A percentile compares a stretch with the other conserved stretches of the same genome.
These are phyloP conservation scores for Perca fluviatilis DNA, from an alignment of 2,113 vertebrate genomes.

Conservation along the genomic window DNA sequence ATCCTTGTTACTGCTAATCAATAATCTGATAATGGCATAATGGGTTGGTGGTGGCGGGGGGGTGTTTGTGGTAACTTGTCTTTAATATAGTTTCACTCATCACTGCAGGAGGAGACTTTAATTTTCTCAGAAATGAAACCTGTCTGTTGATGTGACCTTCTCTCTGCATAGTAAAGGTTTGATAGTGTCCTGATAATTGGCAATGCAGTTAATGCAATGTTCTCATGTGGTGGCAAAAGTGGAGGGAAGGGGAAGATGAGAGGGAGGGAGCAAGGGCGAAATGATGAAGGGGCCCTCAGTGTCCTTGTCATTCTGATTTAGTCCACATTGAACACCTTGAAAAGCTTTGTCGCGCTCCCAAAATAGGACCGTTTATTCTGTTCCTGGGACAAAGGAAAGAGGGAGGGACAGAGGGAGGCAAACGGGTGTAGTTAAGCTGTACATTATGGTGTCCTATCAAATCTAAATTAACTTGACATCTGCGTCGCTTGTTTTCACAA, in stretches of 20 bases:
- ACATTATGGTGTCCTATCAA: neutral
- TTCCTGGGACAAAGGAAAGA: constrained; percentile 30
- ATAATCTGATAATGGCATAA: constrained; percentile 29
- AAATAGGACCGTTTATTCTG: constrained; percentile 48
- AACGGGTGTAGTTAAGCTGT: constrained; percentile 16
- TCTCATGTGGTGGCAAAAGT: constrained; percentile 11
- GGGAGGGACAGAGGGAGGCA: constrained; percentile 19
- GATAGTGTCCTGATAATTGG: constrained; percentile 29
- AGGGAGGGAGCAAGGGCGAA: constrained; percentile 9
- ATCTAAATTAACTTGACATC: constrained; percentile 45
- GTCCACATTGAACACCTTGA: constrained; percentile 62
- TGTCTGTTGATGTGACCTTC: constrained; percentile 49
- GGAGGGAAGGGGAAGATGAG: constrained; percentile 10
- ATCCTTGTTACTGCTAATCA: constrained; percentile 36
- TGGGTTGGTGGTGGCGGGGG: too few relatives aligned
- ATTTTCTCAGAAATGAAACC: constrained; percentile 29
- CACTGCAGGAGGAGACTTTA: neutral
- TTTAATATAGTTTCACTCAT: neutral
- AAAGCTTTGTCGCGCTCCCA: constrained; percentile 54
- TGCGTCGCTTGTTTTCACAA: constrained; percentile 34
- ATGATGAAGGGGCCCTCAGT: constrained; percentile 52
- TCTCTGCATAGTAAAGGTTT: constrained; percentile 32
- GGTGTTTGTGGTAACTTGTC: neutral
- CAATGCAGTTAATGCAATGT: constrained; percentile 24
- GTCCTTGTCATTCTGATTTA: constrained; percentile 79